These are phyloP conservation scores for Pegoplata infirma DNA, from an alignment of 2,888 invertebrate species.

Conservation along the genomic window DNA sequence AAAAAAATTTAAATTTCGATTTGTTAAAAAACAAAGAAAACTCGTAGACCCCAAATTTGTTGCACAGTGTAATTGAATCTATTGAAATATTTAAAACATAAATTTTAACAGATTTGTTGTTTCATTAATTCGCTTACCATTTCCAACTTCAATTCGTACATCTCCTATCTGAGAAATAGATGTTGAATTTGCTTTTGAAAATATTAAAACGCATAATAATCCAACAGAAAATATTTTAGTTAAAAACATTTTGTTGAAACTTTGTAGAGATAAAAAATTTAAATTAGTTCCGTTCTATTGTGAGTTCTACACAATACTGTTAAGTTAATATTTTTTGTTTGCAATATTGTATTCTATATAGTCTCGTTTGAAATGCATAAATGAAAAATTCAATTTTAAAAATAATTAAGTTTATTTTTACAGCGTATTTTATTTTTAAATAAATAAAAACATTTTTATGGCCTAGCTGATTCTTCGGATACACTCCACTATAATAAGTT, in stretches of 20 bases:
- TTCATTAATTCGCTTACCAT: conserved; percentile 3
- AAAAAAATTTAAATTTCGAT: too few species aligned
- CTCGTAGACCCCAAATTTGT: too few species aligned
- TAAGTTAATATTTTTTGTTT: neutral
- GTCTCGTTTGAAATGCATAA: neutral
- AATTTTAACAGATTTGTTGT: too few species aligned
- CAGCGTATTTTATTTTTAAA: neutral
- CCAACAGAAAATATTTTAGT: neutral
- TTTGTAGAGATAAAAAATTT: neutral
- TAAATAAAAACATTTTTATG: too few species aligned
- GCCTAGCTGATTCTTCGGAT: too few species aligned
- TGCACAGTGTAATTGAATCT: too few species aligned
- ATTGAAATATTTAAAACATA: too few species aligned
- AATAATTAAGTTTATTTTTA: neutral
- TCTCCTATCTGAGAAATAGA: conserved; percentile 13
- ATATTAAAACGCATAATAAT: neutral
- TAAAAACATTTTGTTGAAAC: neutral
- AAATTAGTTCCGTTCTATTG: neutral
- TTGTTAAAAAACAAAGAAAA: too few species aligned
- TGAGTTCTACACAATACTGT: neutral
- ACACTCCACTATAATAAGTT: too few species aligned
- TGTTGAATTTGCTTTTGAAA: neutral
- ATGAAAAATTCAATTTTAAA: neutral
- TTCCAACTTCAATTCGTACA: conserved; percentile 4
- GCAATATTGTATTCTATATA: too few species aligned